Conservation (phyloP, 1,140 invertebrate species). For the Brachionus asplanchnoidis region DNA sequence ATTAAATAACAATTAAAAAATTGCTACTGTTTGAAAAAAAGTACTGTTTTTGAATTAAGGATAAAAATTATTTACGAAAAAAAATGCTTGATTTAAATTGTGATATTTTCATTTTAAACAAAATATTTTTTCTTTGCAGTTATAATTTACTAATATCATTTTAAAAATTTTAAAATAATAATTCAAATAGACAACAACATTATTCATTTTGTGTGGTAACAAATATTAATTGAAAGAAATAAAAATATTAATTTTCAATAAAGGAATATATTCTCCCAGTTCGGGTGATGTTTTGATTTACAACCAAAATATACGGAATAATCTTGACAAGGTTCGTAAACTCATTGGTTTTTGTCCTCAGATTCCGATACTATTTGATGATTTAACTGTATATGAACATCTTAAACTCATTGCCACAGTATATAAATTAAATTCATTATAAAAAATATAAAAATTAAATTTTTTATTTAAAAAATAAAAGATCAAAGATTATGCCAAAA, state of each 20-base stretch:
- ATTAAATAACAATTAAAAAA: background rate
- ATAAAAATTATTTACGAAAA: too few relatives aligned
- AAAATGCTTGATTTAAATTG: too few relatives aligned
- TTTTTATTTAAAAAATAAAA: background rate
- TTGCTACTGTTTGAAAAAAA: too few relatives aligned
- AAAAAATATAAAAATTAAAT: background rate
- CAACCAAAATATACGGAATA: constrained; percentile 63
- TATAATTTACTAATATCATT: background rate
- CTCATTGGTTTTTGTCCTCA: constrained; percentile 83
- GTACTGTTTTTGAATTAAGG: too few relatives aligned
- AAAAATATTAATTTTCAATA: constrained; percentile 34
- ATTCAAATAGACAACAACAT: constrained; percentile 1
- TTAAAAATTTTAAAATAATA: background rate
- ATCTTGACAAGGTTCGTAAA: constrained; percentile 60
- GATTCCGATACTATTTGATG: constrained; percentile 84
- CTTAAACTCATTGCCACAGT: constrained; percentile 72
- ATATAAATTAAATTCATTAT: background rate
- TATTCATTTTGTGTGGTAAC: constrained; percentile 34
- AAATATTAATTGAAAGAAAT: background rate
- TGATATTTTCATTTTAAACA: too few relatives aligned
- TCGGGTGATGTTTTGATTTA: constrained; percentile 66
- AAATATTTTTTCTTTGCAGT: too few relatives aligned
- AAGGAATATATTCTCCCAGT: constrained; percentile 69
- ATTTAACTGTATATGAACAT: constrained; percentile 83
- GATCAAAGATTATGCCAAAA: background rate